These are phyloP conservation scores for Agrotis segetum DNA, from an alignment of 2,888 invertebrate species.

Conservation along the genomic window DNA sequence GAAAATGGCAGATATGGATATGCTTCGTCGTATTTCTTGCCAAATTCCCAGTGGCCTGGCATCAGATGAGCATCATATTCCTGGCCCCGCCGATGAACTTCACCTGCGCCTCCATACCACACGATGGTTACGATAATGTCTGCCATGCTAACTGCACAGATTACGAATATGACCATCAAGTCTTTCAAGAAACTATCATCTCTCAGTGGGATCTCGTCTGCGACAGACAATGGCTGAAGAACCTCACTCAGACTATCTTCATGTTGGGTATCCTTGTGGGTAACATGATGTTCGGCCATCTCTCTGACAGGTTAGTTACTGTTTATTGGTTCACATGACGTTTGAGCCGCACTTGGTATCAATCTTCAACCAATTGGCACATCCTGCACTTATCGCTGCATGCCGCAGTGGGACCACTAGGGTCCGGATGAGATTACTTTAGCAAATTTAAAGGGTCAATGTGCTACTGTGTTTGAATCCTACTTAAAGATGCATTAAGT, in stretches of 20 bases:
- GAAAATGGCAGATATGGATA: slow-evolving; percentile 94
- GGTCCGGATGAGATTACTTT: slow-evolving; percentile 81
- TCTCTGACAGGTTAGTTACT: slow-evolving; percentile 93
- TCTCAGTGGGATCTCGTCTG: slow-evolving; percentile 95
- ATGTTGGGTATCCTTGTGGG: slow-evolving; percentile 95
- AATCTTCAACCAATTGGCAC: slow-evolving; percentile 77
- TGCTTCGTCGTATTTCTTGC: slow-evolving; percentile 93
- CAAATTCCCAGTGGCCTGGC: slow-evolving; percentile 96
- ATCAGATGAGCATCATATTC: slow-evolving; percentile 95
- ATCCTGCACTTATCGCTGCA: slow-evolving; percentile 74
- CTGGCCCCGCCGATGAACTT: slow-evolving; percentile 93
- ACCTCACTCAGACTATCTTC: slow-evolving; percentile 94
- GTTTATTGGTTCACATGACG: slow-evolving; percentile 25
- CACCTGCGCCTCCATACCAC: slow-evolving; percentile 82
- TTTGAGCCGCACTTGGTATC: slow-evolving; percentile 35
- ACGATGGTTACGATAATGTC: slow-evolving; percentile 80
- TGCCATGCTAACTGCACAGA: slow-evolving; percentile 90
- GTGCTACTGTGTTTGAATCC: slow-evolving; percentile 62
- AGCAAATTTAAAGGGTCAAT: slow-evolving; percentile 67
- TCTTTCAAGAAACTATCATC: slow-evolving; percentile 94
- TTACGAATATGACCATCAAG: slow-evolving; percentile 91
- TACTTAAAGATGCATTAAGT: slow-evolving; percentile 40
- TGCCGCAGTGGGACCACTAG: slow-evolving; percentile 59
- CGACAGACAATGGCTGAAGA: slow-evolving; percentile 92
- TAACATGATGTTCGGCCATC: slow-evolving; percentile 93